Conservation (phyloP, 2,797 vertebrate genomes). For the Borostomias antarcticus region DNA sequence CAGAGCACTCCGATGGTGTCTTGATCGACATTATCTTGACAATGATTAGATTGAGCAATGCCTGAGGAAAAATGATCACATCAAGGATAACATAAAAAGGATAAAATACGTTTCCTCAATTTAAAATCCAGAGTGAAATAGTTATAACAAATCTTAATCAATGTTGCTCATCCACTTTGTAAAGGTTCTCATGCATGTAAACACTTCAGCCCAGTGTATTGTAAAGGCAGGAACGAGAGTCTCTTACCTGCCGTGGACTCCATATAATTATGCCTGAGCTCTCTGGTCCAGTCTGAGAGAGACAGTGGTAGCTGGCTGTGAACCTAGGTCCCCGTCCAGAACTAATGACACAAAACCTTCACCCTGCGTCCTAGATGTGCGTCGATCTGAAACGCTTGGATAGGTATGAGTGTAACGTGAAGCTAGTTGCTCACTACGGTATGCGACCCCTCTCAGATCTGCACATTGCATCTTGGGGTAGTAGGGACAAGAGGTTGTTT, state of each 20-base stretch:
- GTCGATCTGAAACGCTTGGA: background rate
- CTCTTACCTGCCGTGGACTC: slow-evolving; percentile 27
- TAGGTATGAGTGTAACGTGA: background rate
- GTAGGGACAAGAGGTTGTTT: background rate
- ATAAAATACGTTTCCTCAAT: background rate
- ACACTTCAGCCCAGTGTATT: background rate
- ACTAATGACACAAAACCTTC: slow-evolving; percentile 21
- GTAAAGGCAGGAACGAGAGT: background rate
- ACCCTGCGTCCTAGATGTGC: background rate
- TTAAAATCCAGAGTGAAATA: background rate
- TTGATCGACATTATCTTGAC: slow-evolving; percentile 23
- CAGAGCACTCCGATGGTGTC: slow-evolving; percentile 1
- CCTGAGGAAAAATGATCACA: background rate
- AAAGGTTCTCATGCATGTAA: background rate
- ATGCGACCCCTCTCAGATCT: background rate
- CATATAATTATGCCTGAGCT: background rate
- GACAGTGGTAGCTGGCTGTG: background rate
- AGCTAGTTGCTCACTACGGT: background rate
- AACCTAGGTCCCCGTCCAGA: slow-evolving; percentile 1
- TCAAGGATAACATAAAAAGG: no score
- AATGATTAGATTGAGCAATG: background rate
- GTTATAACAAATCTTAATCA: background rate
- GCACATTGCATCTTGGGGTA: background rate
- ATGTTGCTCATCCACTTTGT: background rate
- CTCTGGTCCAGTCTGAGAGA: background rate